A percentile compares a stretch with the other conserved stretches of the same genome.
Conservation (phyloP, 2,888 invertebrate species). For the Pyrocoelia pectoralis region DNA sequence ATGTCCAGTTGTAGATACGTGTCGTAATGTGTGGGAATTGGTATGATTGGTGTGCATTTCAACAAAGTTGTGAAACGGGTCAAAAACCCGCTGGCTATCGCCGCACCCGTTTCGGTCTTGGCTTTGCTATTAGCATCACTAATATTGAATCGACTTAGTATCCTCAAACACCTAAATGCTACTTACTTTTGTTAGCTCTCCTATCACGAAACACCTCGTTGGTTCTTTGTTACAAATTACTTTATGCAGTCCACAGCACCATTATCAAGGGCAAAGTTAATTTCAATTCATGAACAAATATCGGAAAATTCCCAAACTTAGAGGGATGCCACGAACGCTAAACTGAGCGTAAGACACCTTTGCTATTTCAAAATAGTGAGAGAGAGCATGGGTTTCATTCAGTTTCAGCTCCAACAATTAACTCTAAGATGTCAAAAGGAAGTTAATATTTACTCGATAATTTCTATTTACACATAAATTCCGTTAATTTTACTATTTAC, state of each 20-base stretch:
- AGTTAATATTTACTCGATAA: constrained; percentile 4
- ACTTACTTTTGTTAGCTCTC: constrained; percentile 27
- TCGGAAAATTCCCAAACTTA: too few relatives aligned
- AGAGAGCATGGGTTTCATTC: too few relatives aligned
- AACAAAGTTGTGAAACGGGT: constrained; percentile 53
- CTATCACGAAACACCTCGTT: constrained; percentile 21
- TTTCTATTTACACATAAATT: not conserved
- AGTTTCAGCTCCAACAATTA: too few relatives aligned
- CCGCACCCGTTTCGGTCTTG: constrained; percentile 36
- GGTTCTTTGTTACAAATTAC: constrained; percentile 9
- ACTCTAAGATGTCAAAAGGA: not conserved
- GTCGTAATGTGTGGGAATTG: constrained; percentile 51
- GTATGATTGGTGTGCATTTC: constrained; percentile 46
- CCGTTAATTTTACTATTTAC: constrained; percentile 8
- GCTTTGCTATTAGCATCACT: constrained; percentile 48
- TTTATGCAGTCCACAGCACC: constrained; percentile 6
- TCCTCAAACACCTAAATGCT: constrained; percentile 34
- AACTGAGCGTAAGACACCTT: too few relatives aligned
- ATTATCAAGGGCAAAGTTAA: not conserved
- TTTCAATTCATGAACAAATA: not conserved
- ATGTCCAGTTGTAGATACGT: constrained; percentile 47
- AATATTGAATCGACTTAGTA: constrained; percentile 42
- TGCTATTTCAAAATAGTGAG: too few relatives aligned
- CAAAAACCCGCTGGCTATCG: constrained; percentile 50
- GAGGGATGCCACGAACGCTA: too few relatives aligned